Base-by-base conservation (phyloP, 2,888 invertebrate genomes). In the Adela reaumurella region DNA sequence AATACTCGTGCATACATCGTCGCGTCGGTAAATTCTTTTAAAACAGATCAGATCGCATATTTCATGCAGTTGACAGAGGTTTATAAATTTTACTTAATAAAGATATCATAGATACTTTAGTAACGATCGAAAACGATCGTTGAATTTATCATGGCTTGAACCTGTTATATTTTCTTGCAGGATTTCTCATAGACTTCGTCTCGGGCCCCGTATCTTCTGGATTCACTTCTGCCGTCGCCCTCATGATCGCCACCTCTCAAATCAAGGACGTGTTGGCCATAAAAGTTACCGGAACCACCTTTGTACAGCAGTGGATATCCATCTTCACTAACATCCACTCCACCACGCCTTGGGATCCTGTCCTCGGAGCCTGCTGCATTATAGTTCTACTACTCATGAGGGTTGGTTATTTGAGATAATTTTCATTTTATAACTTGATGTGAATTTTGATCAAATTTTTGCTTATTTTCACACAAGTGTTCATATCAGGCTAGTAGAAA, bases 231-330 rank as follows among this genome's bases (percentile, higher is more conserved):
- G 94, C 94, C 2, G 94, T 92, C 11, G 92, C 94, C 24, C 79
- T 94, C 46, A 90, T 94, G 61, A 94, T 94, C 58, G 86, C 92
- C 42, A 88, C 91, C 0, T 92, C 93, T n/a, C 94, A 94, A 71
- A 80, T 93, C 18, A 92, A 92, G 70, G 90, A 91, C 62, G 76
- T 93, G 47, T 81, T 93, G 47, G 91, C 90, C 2, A 87, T 92
- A 57, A 58, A 70, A 17, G 88, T 88, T 14, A 80, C 77, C 41
- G 92, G 92, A 17, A 80, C 83, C 35, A 92, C 92, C 0, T 92
- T 94, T 63, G 62, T 92, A 48, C 84, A 89, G 58, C 88, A 90
- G 62, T 89, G 91, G 87, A 83, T 77, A 48, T 87, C 88, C 52
- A 84, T 94, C 46, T 83, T 86, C 59, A 63, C 74, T 28, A 85